phyloP scores from a whole-genome alignment of 1,140 invertebrate genomes.

The Pseudomyrmex gracilis region DNA sequence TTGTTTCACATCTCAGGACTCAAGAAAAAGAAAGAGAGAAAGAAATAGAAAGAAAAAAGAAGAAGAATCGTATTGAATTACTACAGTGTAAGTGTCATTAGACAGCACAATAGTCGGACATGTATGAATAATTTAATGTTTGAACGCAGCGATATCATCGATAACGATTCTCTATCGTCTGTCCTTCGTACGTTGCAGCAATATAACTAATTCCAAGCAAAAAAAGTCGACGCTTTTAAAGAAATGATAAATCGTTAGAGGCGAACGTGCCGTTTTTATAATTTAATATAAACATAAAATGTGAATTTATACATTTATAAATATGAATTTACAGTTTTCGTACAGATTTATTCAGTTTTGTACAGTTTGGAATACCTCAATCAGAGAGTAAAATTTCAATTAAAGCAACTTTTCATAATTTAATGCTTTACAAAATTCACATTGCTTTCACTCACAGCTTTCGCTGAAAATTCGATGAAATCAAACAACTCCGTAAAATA shows the following conservation, averaged over 20 bases:
- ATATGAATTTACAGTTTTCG: not conserved
- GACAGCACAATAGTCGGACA: too few relatives aligned
- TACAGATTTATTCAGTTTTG: not conserved
- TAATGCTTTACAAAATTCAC: not conserved
- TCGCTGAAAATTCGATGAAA: not conserved
- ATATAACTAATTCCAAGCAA: not conserved
- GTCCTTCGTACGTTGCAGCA: not conserved
- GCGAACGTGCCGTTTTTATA: too few relatives aligned
- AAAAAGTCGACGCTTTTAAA: not conserved
- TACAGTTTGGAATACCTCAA: slow-evolving; percentile 2
- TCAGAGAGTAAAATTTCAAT: slow-evolving; percentile 3
- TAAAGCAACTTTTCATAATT: slow-evolving; percentile 14
- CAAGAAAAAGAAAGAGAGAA: too few relatives aligned
- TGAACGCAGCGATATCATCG: not conserved
- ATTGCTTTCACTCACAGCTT: not conserved
- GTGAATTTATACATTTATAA: not conserved
- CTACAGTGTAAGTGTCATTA: not conserved
- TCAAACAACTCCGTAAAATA: slow-evolving; percentile 22
- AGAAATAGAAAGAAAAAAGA: too few relatives aligned
- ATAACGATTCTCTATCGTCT: not conserved
- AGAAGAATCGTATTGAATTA: not conserved
- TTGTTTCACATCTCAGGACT: too few relatives aligned
- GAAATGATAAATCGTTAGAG: not conserved
- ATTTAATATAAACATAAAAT: too few relatives aligned
- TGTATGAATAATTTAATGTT: not conserved